These are phyloP conservation scores for Tiliacea aurago DNA, from an alignment of 2,888 invertebrate genomes.

Conservation along the genomic window DNA sequence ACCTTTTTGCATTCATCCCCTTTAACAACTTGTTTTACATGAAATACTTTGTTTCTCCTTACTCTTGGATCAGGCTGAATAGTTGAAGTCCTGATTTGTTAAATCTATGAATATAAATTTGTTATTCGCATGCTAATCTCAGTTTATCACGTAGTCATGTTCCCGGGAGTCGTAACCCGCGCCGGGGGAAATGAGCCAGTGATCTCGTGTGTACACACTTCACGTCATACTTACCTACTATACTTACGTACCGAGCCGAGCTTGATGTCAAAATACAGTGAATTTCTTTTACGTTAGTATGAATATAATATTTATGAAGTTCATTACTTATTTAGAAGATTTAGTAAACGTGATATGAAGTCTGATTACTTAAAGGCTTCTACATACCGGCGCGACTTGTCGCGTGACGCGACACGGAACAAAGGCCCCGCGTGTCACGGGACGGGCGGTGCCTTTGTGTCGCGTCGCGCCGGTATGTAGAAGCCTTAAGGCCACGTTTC, in stretches of 20 bases:
- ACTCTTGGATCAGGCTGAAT: constrained; percentile 21
- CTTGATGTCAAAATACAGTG: neutral
- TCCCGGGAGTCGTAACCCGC: constrained; percentile 51
- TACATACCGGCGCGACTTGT: too few relatives aligned
- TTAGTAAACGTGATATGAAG: neutral
- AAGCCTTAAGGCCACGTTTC: neutral
- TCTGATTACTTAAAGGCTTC: too few relatives aligned
- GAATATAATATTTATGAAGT: constrained; percentile 19
- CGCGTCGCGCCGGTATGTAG: too few relatives aligned
- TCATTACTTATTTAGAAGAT: constrained; percentile 1
- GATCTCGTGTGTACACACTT: constrained; percentile 20
- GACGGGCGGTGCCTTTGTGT: too few relatives aligned
- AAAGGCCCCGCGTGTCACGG: too few relatives aligned
- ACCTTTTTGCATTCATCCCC: constrained; percentile 12
- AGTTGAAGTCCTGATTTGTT: constrained; percentile 44
- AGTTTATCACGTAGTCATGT: constrained; percentile 53
- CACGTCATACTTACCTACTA: neutral
- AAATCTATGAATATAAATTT: constrained; percentile 66
- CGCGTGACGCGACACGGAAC: too few relatives aligned
- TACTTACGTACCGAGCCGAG: constrained; percentile 1
- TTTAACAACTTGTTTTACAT: constrained; percentile 35
- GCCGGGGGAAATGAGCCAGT: constrained; percentile 40
- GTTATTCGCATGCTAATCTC: constrained; percentile 61
- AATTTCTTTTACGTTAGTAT: neutral
- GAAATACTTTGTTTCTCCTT: constrained; percentile 24